Conservation (phyloP, 2,113 vertebrate genomes). For the Carassius gibelio region DNA sequence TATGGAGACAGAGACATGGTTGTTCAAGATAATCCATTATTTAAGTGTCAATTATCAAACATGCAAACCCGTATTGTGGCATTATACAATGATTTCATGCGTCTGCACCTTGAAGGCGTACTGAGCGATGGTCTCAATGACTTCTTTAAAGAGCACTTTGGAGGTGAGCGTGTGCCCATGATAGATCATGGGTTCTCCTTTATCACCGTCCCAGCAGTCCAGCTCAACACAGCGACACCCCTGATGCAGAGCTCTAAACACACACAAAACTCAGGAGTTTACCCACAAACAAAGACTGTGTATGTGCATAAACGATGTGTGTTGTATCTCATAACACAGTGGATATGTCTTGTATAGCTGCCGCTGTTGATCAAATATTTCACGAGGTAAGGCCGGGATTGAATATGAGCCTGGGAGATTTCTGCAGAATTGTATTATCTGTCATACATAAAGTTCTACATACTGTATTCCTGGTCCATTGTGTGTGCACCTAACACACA, state of each 20-base stretch:
- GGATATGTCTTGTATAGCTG: not conserved
- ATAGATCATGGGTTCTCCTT: conserved; percentile 89
- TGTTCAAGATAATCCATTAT: not conserved
- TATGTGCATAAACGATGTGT: not conserved
- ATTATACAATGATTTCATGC: not conserved
- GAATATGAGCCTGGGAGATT: too few species aligned
- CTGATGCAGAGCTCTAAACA: conserved; percentile 83
- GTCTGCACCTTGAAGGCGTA: conserved; percentile 84
- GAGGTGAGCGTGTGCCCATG: conserved; percentile 94
- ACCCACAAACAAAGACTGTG: not conserved
- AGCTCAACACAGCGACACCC: conserved; percentile 97
- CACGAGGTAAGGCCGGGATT: too few species aligned
- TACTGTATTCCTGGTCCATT: too few species aligned
- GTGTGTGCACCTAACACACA: too few species aligned
- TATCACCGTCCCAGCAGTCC: conserved; percentile 95
- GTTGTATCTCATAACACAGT: not conserved
- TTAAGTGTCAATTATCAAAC: not conserved
- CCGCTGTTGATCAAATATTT: not conserved
- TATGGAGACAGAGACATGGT: conserved; percentile 55
- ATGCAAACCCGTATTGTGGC: not conserved
- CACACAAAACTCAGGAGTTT: not conserved
- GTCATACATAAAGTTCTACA: too few species aligned
- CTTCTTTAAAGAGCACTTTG: conserved; percentile 91
- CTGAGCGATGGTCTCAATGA: conserved; percentile 86
- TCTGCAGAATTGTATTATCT: too few species aligned